Conservation (phyloP, 1,140 invertebrate genomes). For the Patella vulgata region DNA sequence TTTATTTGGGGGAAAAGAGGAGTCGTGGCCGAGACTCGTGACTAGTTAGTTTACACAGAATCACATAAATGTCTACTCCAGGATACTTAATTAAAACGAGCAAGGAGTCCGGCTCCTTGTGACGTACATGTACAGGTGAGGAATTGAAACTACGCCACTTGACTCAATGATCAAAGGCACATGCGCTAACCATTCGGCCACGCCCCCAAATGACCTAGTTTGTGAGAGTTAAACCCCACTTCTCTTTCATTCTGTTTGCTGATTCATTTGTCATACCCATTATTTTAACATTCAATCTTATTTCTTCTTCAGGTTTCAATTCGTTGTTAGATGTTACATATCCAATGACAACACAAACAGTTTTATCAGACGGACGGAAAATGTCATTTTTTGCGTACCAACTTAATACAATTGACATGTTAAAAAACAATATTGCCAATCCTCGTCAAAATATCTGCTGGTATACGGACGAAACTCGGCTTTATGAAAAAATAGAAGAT, state of each 20-base stretch:
- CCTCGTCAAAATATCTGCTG: conserved; percentile 83
- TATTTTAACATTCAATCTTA: no score
- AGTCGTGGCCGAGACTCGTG: no score
- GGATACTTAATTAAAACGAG: background rate
- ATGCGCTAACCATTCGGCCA: no score
- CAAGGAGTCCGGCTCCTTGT: background rate
- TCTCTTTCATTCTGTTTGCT: no score
- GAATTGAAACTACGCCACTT: background rate
- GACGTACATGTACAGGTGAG: background rate
- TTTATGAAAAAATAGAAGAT: conserved; percentile 80
- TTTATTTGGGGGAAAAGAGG: background rate
- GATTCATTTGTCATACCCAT: no score
- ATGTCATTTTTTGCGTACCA: conserved; percentile 90
- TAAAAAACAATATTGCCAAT: conserved; percentile 73
- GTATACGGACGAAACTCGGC: conserved; percentile 75
- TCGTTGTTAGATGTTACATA: conserved; percentile 88
- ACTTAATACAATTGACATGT: conserved; percentile 82
- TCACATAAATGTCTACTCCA: background rate
- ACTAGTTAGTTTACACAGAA: no score
- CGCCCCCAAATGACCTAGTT: no score
- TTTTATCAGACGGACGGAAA: conserved; percentile 84
- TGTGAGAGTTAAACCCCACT: no score
- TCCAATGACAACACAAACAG: conserved; percentile 84
- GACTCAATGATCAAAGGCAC: no score
- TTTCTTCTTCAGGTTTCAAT: conserved; percentile 78